A percentile compares a stretch with the other conserved stretches of the same genome.
phyloP scores from a whole-genome alignment of 2,113 vertebrate genomes.

The Rostratula benghalensis region DNA sequence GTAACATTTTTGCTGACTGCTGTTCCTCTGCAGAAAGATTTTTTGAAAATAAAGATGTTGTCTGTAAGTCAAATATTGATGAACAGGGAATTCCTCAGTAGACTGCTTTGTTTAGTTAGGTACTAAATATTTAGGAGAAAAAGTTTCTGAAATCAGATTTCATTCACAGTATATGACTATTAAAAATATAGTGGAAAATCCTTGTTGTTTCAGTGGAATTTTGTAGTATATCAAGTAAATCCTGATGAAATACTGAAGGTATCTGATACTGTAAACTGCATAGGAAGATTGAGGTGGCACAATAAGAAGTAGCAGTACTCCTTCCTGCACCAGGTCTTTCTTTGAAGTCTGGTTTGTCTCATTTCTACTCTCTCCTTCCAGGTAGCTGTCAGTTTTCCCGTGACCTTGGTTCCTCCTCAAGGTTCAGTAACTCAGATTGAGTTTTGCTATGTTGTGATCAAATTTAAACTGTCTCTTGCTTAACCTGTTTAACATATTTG shows the following conservation, averaged over 20 bases:
- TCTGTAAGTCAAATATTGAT: constrained; percentile 13
- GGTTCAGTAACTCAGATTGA: background rate
- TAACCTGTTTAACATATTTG: background rate
- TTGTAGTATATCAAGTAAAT: background rate
- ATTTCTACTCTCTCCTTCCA: background rate
- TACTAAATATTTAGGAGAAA: constrained; percentile 16
- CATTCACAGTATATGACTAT: background rate
- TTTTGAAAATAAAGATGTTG: background rate
- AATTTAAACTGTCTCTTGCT: background rate
- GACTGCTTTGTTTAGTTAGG: background rate
- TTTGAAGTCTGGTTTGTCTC: background rate
- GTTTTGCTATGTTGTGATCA: background rate
- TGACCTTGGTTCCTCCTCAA: background rate
- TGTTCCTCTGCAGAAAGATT: background rate
- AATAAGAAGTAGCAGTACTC: background rate
- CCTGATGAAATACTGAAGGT: background rate
- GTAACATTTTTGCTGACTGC: constrained; percentile 10
- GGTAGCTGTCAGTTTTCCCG: background rate
- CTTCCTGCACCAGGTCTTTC: background rate
- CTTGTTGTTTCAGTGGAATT: background rate
- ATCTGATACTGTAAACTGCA: background rate
- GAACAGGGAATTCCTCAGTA: background rate
- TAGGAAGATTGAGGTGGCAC: background rate
- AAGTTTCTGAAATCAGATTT: background rate
- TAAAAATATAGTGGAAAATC: background rate